Percentiles rank a stretch among this genome's conserved stretches.
Evolutionary conservation across 2,888 invertebrate species (phyloP).

Genomic region (Macroteleia sp.): DNA sequence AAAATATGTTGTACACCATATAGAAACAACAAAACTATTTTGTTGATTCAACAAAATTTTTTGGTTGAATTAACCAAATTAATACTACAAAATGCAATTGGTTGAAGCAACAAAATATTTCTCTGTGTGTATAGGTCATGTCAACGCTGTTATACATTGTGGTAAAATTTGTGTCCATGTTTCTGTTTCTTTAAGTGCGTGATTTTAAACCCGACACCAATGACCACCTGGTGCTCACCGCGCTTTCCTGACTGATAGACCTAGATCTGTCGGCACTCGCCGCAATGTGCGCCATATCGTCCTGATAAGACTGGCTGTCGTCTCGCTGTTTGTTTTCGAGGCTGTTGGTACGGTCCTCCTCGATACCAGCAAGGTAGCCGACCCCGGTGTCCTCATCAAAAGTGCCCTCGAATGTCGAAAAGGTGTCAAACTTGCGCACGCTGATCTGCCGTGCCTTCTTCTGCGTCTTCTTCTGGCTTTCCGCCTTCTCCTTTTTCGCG

Average conservation of each 20-base stretch:
- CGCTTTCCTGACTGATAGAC: slow-evolving; percentile 72
- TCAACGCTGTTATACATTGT: too few relatives aligned
- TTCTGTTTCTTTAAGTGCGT: too few relatives aligned
- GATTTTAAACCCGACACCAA: too few relatives aligned
- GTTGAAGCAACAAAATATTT: too few relatives aligned
- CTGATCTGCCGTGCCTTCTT: slow-evolving; percentile 74
- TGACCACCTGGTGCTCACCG: too few relatives aligned
- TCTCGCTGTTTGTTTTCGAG: slow-evolving; percentile 65
- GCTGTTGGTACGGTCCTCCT: slow-evolving; percentile 71
- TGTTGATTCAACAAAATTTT: too few relatives aligned
- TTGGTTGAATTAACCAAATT: too few relatives aligned
- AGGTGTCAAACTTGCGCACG: slow-evolving; percentile 79
- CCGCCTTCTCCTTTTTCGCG: slow-evolving; percentile 34
- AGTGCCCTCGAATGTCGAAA: slow-evolving; percentile 79
- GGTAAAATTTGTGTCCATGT: too few relatives aligned
- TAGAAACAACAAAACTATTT: too few relatives aligned
- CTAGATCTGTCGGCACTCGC: slow-evolving; percentile 69
- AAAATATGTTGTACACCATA: too few relatives aligned
- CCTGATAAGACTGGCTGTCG: slow-evolving; percentile 37
- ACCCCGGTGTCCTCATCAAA: slow-evolving; percentile 78
- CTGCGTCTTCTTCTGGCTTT: slow-evolving; percentile 38
- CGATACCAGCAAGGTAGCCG: slow-evolving; percentile 76
- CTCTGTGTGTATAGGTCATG: too few relatives aligned
- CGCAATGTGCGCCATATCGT: slow-evolving; percentile 67
- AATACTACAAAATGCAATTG: too few relatives aligned